A percentile compares a stretch with the other conserved stretches of the same genome.
Evolutionary conservation across 2,113 vertebrate genomes (phyloP).

Genomic region (Mirounga angustirostris): DNA sequence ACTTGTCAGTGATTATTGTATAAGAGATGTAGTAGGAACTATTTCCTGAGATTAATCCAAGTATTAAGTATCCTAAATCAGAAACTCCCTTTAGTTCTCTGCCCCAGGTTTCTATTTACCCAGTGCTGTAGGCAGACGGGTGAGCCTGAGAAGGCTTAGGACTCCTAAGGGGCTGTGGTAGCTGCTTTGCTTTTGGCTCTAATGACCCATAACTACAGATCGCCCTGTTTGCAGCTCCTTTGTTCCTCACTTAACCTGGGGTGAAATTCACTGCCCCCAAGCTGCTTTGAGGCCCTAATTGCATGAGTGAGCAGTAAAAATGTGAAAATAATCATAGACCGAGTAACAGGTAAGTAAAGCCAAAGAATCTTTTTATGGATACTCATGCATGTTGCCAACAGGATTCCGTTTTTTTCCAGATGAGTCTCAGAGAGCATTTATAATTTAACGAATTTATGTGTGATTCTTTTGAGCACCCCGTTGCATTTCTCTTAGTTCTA

Average conservation of each 20-base stretch:
- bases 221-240: background rate
- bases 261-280: slow-evolving; percentile 56
- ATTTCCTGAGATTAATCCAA: slow-evolving; percentile 35
- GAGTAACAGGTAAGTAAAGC: slow-evolving; percentile 56
- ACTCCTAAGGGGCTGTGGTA: background rate
- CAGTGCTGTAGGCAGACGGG: background rate
- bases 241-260: background rate
- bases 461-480: slow-evolving; percentile 31
- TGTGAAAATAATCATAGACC: slow-evolving; percentile 61
- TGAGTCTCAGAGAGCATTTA: slow-evolving; percentile 45
- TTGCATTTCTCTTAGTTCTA: slow-evolving; percentile 51
- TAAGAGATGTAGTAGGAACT: background rate
- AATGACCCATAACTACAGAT: slow-evolving; percentile 1
- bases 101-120: background rate
- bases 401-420: slow-evolving; percentile 40
- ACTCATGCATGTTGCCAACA: slow-evolving; percentile 38
- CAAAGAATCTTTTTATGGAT: slow-evolving; percentile 66
- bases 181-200: background rate
- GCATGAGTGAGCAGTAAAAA: slow-evolving; percentile 70
- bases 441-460: slow-evolving; percentile 51
- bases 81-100: slow-evolving; percentile 45
- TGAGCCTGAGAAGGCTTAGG: background rate
- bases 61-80: slow-evolving; percentile 14
- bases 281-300: slow-evolving; percentile 36
- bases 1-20: slow-evolving; percentile 45